A percentile compares a stretch with the other conserved stretches of the same genome.
Evolutionary conservation across 2,797 vertebrate genomes (phyloP).

Genomic region (Okamejei kenojei): DNA sequence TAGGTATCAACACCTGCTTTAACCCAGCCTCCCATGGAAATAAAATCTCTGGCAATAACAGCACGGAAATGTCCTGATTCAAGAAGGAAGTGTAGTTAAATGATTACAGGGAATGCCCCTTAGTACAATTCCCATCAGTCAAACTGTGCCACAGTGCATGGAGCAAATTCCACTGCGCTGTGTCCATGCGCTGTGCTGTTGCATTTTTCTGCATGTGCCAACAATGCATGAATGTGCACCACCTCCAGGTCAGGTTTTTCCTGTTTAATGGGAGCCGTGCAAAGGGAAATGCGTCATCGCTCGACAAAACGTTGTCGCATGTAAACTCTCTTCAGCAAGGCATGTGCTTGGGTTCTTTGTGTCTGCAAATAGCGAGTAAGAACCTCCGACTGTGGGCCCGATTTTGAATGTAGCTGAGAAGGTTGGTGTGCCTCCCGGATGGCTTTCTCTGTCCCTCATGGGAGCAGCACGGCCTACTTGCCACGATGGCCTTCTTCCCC

Average conservation of each 20-base stretch:
- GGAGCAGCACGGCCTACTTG: not conserved
- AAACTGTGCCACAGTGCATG: not conserved
- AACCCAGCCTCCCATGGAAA: not conserved
- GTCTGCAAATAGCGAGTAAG: not conserved
- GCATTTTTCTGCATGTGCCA: not conserved
- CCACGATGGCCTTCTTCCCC: no score
- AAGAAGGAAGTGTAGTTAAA: not conserved
- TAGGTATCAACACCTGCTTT: not conserved
- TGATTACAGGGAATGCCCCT: not conserved
- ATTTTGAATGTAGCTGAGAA: not conserved
- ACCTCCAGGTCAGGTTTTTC: not conserved
- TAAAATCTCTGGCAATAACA: not conserved
- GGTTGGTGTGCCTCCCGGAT: not conserved
- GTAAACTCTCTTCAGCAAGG: not conserved
- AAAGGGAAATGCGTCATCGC: not conserved
- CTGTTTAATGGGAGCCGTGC: not conserved
- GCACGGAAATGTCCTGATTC: not conserved
- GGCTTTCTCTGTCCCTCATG: not conserved
- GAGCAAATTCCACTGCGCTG: no score
- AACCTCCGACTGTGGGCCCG: not conserved
- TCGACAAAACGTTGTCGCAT: not conserved
- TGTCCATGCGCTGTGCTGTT: not conserved
- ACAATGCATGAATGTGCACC: not conserved
- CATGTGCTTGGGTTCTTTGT: not conserved
- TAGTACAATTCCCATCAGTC: not conserved